These are phyloP conservation scores for Mormyrops boulengeri DNA, from an alignment of 2,797 vertebrate species.

Conservation along the genomic window DNA sequence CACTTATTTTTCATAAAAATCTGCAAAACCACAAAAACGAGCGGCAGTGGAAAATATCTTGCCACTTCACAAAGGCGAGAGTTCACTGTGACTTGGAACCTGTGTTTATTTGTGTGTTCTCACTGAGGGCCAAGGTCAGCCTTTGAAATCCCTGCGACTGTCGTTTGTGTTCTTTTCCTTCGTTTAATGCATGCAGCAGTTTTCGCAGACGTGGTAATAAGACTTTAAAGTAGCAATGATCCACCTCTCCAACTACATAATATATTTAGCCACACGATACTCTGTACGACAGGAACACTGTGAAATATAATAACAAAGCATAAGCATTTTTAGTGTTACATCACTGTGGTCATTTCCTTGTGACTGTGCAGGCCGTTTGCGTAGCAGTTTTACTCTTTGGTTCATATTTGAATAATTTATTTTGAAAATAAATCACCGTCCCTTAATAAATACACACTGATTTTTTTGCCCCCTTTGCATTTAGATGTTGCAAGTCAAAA, in stretches of 20 bases:
- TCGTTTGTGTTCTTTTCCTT: not conserved
- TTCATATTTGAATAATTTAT: not conserved
- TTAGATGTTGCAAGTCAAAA: not conserved
- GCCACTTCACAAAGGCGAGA: not conserved
- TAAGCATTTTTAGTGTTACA: not conserved
- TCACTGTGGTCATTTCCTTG: not conserved
- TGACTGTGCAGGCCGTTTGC: not conserved
- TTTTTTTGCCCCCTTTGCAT: not conserved
- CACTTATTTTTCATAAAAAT: constrained; percentile 27
- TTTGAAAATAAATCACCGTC: not conserved
- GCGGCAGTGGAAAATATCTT: constrained; percentile 20
- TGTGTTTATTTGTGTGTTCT: constrained; percentile 16
- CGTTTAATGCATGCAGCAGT: not conserved
- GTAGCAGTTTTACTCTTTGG: not conserved
- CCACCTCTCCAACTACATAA: not conserved
- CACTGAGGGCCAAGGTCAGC: not conserved
- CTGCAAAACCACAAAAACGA: constrained; percentile 22
- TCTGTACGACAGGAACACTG: not conserved
- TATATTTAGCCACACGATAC: not conserved
- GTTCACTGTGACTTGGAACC: constrained; percentile 8
- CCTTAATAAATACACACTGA: not conserved
- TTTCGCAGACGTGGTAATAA: constrained; percentile 35
- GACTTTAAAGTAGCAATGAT: not conserved
- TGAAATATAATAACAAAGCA: not conserved
- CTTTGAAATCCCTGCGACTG: not conserved